Evolutionary conservation across 2,113 vertebrate genomes (phyloP), one percentile per base, ranked within the genome.

Genomic region (Tichodroma muraria): DNA sequence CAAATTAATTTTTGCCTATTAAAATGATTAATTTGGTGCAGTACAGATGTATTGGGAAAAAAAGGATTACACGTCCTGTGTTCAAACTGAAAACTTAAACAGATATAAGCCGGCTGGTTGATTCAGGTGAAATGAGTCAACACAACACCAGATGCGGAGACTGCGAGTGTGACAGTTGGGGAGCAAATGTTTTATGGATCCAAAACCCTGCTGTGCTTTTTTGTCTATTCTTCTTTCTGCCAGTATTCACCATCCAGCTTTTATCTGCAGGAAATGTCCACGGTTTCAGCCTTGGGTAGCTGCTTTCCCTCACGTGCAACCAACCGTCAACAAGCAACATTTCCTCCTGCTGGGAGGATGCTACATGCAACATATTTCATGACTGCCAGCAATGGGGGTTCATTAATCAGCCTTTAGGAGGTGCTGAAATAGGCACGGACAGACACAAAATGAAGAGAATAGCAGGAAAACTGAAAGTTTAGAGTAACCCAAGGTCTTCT

Each of bases 101-200:
- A 96, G 89, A 94, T 80, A 75, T 11, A 93, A 96, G 63, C 82
- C 90, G 82, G 82, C 82, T 94, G 45, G 35, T 81, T 95, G 95
- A 92, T 95, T 95, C 95, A 96, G 97, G 97, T 97, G 93, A 97
- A 96, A 94, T 76, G 88, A 97, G 86, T 97, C 96, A 97, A 96
- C 85, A 89, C 79, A 40, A 54, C 2, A 16, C 86, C 98, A 98
- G 97, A 97, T 97, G 97, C 95, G 92, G 88, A 94, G 89, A 91
- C 80, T 95, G 96, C 44, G 78, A 83, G 87, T 57, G 69, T 95
- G 96, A 97, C 97, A 97, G 84, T 68, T 94, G 90, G 92, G 96
- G 78, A 96, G 93, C 96, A 97, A 92, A 95, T 75, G 47, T 80
- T 97, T 95, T 93, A 97, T 85, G 89, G 81, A 96, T 97, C 96